Evolutionary conservation across 1,140 invertebrate species (phyloP).

Genomic region (Lasioglossum albipes): DNA sequence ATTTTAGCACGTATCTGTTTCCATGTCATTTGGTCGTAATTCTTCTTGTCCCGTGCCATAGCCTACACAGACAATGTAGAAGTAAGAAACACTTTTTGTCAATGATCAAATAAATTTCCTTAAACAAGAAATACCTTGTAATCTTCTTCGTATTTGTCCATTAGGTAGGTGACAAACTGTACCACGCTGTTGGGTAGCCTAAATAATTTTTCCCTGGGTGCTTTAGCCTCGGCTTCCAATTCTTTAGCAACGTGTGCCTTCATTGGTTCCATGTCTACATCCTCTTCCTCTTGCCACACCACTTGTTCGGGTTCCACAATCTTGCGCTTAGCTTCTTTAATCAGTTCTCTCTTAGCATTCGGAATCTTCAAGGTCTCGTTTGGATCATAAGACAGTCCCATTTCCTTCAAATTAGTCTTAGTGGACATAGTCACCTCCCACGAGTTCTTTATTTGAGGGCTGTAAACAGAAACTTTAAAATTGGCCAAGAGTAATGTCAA

Average conservation of each 20-base stretch:
- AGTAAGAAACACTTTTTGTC: slow-evolving; percentile 33
- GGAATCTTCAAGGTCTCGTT: slow-evolving; percentile 86
- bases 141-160: slow-evolving; percentile 92
- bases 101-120: slow-evolving; percentile 14
- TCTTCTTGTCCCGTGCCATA: slow-evolving; percentile 91
- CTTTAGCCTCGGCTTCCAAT: slow-evolving; percentile 87
- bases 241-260: slow-evolving; percentile 83
- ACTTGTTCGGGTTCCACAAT: background rate
- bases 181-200: slow-evolving; percentile 89
- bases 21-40: slow-evolving; percentile 93
- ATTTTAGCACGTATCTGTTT: slow-evolving; percentile 90
- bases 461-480: slow-evolving; percentile 74
- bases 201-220: slow-evolving; percentile 84
- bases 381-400: slow-evolving; percentile 90
- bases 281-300: slow-evolving; percentile 68
- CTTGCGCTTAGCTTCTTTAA: slow-evolving; percentile 73
- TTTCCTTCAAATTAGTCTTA: slow-evolving; percentile 86
- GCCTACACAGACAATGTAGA: slow-evolving; percentile 79
- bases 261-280: slow-evolving; percentile 59
- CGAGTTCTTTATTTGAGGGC: slow-evolving; percentile 86
- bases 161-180: slow-evolving; percentile 88
- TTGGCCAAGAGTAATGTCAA: background rate
- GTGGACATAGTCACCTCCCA: slow-evolving; percentile 87
- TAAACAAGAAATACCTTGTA: slow-evolving; percentile 83
- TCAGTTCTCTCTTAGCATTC: slow-evolving; percentile 82